A percentile compares a stretch with the other conserved stretches of the same genome.
Evolutionary conservation across 2,888 invertebrate genomes (phyloP).

Genomic region (Empis stercorea): DNA sequence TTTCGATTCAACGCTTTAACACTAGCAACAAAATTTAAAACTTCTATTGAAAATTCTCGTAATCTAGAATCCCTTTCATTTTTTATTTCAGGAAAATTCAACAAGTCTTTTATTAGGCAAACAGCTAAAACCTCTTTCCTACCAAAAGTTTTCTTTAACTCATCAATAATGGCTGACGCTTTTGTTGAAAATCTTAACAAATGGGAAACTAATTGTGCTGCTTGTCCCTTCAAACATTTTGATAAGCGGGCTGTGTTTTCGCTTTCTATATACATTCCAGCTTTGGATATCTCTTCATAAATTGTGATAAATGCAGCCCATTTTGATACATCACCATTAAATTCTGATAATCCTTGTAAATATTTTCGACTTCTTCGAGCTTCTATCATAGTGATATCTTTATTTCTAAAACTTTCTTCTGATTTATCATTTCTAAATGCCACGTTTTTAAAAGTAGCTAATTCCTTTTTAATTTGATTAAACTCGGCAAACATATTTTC

Average conservation of each 20-base stretch:
- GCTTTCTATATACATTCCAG: neutral
- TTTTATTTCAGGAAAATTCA: neutral
- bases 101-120: neutral
- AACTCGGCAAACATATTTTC: neutral
- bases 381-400: neutral
- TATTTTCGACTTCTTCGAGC: neutral
- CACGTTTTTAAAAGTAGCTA: neutral
- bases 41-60: neutral
- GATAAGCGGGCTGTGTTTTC: neutral
- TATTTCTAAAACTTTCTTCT: neutral
- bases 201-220: neutral
- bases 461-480: neutral
- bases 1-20: neutral
- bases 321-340: neutral
- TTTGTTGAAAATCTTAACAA: neutral
- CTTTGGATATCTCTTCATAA: neutral
- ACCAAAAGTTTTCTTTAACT: neutral
- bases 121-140: neutral
- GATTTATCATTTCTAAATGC: neutral
- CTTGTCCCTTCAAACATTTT: neutral
- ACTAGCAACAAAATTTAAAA: neutral
- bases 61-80: neutral
- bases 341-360: neutral
- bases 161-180: neutral
- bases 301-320: neutral